Percentiles rank a stretch among this genome's conserved stretches.
These are phyloP conservation scores for Gracilinanus agilis DNA, from an alignment of 2,113 vertebrate genomes.

Conservation along the genomic window DNA sequence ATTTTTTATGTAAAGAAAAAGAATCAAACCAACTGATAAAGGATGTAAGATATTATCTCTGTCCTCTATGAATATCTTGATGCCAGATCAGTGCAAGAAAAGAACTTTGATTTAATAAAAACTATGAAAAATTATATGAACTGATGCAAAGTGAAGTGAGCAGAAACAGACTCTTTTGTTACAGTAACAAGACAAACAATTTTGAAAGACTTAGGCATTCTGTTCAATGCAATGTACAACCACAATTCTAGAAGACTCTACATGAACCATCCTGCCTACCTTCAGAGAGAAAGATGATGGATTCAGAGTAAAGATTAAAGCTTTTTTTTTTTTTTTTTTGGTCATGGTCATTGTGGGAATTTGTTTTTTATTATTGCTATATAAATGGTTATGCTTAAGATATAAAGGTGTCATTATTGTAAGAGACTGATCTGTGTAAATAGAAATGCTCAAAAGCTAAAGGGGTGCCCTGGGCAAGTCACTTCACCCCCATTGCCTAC, in stretches of 20 bases:
- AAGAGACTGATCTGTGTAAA: neutral
- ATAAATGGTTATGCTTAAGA: neutral
- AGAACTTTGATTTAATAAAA: neutral
- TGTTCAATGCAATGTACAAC: neutral
- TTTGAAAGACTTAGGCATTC: neutral
- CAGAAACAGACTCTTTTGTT: neutral
- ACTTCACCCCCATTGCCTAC: too few relatives aligned
- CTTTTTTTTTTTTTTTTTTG: neutral
- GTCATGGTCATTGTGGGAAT: neutral
- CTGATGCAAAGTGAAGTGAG: neutral
- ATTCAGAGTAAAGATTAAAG: neutral
- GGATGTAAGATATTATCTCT: neutral
- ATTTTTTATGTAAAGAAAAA: neutral
- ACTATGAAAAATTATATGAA: neutral
- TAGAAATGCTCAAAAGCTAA: neutral
- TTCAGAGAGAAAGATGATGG: neutral
- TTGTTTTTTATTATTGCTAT: neutral
- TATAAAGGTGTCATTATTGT: neutral
- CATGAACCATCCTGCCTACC: neutral
- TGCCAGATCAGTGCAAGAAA: too few relatives aligned
- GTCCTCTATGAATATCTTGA: neutral
- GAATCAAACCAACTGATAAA: neutral
- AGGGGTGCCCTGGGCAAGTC: too few relatives aligned
- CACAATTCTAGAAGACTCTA: neutral
- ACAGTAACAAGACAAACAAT: neutral